These are phyloP conservation scores for Latheticus oryzae DNA, from an alignment of 2,888 invertebrate genomes.

Conservation along the genomic window DNA sequence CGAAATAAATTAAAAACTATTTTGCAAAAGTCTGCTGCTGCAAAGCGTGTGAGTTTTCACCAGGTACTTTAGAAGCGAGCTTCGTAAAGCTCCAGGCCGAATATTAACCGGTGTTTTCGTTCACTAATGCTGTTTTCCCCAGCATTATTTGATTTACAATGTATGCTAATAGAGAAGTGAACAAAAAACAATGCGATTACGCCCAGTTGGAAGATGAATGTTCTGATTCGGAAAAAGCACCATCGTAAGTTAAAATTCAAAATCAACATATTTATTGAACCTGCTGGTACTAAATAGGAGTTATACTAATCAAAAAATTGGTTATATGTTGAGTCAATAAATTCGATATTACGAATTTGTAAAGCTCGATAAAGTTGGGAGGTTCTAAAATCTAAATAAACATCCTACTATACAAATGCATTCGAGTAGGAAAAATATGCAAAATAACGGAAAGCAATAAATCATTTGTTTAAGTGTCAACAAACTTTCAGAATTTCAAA, in stretches of 20 bases:
- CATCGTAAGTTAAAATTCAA: constrained; percentile 16
- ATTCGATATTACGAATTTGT: constrained; percentile 18
- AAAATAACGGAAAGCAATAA: constrained; percentile 56
- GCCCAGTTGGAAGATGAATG: constrained; percentile 33
- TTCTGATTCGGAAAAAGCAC: constrained; percentile 30
- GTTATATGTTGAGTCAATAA: constrained; percentile 23
- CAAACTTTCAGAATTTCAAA: constrained; percentile 45
- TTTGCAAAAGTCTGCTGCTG: constrained; percentile 33
- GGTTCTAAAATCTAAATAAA: constrained; percentile 38
- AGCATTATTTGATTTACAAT: constrained; percentile 41
- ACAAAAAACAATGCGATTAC: constrained; percentile 38
- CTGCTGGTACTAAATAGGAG: constrained; percentile 5
- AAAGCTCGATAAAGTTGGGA: constrained; percentile 34
- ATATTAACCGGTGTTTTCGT: constrained; percentile 41
- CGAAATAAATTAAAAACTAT: constrained; percentile 43
- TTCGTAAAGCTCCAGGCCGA: constrained; percentile 27
- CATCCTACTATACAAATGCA: constrained; percentile 32
- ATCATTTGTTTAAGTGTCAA: constrained; percentile 56
- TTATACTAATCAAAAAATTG: constrained; percentile 20
- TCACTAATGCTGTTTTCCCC: constrained; percentile 37
- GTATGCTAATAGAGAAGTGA: constrained; percentile 39
- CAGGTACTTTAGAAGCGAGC: constrained; percentile 25
- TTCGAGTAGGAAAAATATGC: constrained; percentile 48
- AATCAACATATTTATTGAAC: constrained; percentile 11
- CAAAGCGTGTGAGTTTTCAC: constrained; percentile 18